Evolutionary conservation across 1,140 invertebrate species (phyloP).

Genomic region (Probaryconus sp.): DNA sequence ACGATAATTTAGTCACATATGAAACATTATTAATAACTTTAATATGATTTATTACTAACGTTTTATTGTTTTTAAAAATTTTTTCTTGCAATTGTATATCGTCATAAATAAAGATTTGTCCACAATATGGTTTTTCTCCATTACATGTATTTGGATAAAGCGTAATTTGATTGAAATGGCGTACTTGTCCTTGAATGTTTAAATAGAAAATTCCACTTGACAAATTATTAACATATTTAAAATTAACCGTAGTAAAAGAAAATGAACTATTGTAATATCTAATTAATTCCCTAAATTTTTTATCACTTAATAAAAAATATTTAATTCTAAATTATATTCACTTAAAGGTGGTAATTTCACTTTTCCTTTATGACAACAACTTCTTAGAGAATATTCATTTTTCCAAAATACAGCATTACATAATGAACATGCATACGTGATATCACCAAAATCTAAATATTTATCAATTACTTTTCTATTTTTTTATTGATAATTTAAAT

Average conservation of each 20-base stretch:
- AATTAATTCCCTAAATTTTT: constrained; percentile 20
- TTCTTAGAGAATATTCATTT: constrained; percentile 28
- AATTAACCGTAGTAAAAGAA: constrained; percentile 34
- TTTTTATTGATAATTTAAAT: too few relatives aligned
- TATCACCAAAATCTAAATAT: constrained; percentile 36
- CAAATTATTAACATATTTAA: constrained; percentile 20
- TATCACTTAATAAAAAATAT: constrained; percentile 19
- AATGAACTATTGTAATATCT: too few relatives aligned
- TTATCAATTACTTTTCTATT: too few relatives aligned
- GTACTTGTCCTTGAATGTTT: constrained; percentile 20
- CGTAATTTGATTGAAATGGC: constrained; percentile 8
- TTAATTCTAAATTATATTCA: constrained; percentile 5
- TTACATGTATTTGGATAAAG: constrained; percentile 5
- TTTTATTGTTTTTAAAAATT: constrained; percentile 15
- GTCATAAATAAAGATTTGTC: constrained; percentile 41
- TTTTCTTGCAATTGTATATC: constrained; percentile 6
- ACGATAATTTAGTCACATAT: too few relatives aligned
- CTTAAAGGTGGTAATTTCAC: constrained; percentile 12
- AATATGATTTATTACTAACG: constrained; percentile 33
- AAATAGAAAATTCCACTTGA: constrained; percentile 37
- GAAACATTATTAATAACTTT: constrained; percentile 11
- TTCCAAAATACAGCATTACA: constrained; percentile 41
- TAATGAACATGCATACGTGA: constrained; percentile 28
- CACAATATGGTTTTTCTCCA: constrained; percentile 6
- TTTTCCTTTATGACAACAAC: constrained; percentile 42